Base-by-base conservation (phyloP, 2,888 invertebrate species). In the Pachliopta kotzebuea region DNA sequence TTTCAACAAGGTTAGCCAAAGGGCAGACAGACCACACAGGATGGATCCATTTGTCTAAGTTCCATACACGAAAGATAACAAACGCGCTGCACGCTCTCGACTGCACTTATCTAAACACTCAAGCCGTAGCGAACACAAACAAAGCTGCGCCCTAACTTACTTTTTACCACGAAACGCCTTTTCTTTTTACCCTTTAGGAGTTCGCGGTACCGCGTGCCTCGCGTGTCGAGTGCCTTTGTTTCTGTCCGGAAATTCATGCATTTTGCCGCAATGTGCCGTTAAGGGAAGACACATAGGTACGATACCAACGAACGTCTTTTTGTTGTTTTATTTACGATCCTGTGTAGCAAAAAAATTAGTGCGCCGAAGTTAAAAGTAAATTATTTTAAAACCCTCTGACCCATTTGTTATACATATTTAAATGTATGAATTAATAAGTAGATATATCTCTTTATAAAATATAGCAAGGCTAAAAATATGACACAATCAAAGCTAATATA, bases 41-140 rank as follows among this genome's bases (percentile, higher is more conserved):
- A 85, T 84, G 90, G 83, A 78, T 86, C 84, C 90, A 88, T 90
- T 89, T 87, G 88, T 84, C 86, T 78, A 84, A 76, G 77, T 79
- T 78, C 74, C 78, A 70, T 77, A 79, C 84, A 85, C 76, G 76
- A 83, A 84, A 90, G 90, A 90, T 90, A 90, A 89, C 90, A 88
- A 86, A 88, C 88, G 88, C 77, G 83, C 83, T 78, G 69, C 70
- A 70, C 77, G 82, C 86, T 86, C 88, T 86, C 84, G 79, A 81
- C 81, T 84, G 84, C 90, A 89, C 90, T 91, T 91, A 90, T 90
- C 88, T 88, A 91, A 91, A 90, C 91, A 90, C 91, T 90, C 86
- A 86, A 84, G 85, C 83, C 84, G 81, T 81, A 80, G 86, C 83
- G 80, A 85, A 85, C 84, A 89, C 87, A 90, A 90, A 90, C 89